Percentiles rank a stretch among this genome's conserved stretches.
Evolutionary conservation across 92 coral and sea anemone genomes (phyloP).

Genomic region (Phymanthus crucifer): DNA sequence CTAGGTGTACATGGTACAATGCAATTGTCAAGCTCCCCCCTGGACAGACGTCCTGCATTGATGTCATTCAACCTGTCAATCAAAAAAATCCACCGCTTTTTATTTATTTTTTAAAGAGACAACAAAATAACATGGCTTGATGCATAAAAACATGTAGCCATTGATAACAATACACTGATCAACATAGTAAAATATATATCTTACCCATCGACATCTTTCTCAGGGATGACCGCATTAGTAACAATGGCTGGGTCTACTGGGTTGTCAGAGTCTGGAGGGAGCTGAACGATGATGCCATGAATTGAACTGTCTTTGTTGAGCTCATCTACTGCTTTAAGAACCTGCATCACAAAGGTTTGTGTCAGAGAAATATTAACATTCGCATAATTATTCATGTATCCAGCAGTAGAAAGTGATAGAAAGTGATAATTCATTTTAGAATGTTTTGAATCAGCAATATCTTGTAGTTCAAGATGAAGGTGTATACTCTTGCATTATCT

Average conservation of each 20-base stretch:
- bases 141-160: no score
- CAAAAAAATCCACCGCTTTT: not conserved
- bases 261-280: constrained; percentile 94
- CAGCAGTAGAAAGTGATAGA: no score
- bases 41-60: constrained; percentile 93
- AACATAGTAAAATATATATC: no score
- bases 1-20: constrained; percentile 98
- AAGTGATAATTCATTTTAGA: no score
- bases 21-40: constrained; percentile 88
- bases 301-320: constrained; percentile 81
- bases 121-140: no score
- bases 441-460: no score
- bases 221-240: constrained; percentile 96
- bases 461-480: not conserved
- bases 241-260: constrained; percentile 91
- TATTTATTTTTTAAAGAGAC: no score
- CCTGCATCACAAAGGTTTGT: constrained; percentile 46
- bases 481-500: not conserved
- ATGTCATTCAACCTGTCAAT: constrained; percentile 80
- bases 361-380: no score
- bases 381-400: no score
- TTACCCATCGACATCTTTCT: constrained; percentile 99
- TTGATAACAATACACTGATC: no score
- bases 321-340: constrained; percentile 82
- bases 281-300: constrained; percentile 97